phyloP scores from a whole-genome alignment of 1,140 invertebrate genomes.

The Drosophila ambigua region DNA sequence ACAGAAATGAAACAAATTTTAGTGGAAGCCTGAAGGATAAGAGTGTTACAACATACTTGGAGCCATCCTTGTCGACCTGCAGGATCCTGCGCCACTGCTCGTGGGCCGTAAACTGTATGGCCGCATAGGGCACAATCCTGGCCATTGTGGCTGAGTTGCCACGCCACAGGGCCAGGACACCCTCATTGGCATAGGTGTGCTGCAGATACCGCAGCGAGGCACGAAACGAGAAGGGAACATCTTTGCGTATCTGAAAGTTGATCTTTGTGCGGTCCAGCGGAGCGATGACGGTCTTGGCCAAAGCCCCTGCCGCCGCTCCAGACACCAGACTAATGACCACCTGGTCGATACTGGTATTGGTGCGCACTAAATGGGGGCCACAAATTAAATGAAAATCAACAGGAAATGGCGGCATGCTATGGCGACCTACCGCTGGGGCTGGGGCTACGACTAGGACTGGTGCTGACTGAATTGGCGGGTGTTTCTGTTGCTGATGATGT shows the following conservation, averaged over 20 bases:
- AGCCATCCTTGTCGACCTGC: conserved; percentile 86
- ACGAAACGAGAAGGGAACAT: conserved; percentile 90
- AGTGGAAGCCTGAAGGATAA: too few species aligned
- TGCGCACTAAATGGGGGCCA: conserved; percentile 31
- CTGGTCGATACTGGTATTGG: conserved; percentile 67
- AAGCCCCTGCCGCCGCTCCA: conserved; percentile 95
- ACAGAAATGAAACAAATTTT: neutral
- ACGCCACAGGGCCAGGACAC: conserved; percentile 94
- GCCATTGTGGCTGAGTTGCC: conserved; percentile 99
- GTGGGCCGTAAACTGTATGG: conserved; percentile 98
- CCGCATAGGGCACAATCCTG: conserved; percentile 97
- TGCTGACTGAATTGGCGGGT: conserved; percentile 27
- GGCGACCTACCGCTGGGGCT: conserved; percentile 29
- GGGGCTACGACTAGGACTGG: neutral
- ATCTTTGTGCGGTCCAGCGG: conserved; percentile 99
- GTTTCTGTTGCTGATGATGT: conserved; percentile 10
- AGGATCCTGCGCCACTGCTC: conserved; percentile 97
- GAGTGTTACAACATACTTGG: conserved; percentile 85
- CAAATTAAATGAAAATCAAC: neutral
- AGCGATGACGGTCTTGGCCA: conserved; percentile 98
- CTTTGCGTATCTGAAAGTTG: conserved; percentile 95
- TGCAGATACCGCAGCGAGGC: conserved; percentile 92
- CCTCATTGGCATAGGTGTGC: conserved; percentile 89
- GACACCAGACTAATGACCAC: conserved; percentile 90
- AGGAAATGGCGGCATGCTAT: neutral